These are phyloP conservation scores for Torymus texanus DNA, from an alignment of 2,888 invertebrate species.

Conservation along the genomic window DNA sequence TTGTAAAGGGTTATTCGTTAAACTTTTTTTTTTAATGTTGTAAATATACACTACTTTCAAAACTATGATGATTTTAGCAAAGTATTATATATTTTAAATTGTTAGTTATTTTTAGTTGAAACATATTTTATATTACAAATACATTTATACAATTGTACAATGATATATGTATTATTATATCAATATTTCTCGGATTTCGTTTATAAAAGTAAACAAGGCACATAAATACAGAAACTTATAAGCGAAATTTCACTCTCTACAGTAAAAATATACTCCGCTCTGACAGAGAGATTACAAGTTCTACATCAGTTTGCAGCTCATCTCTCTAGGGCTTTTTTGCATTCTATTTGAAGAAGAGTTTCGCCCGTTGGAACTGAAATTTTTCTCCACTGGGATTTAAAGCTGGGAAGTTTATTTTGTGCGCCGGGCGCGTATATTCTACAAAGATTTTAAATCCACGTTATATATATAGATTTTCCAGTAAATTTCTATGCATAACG, in stretches of 20 bases:
- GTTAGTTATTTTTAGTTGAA: too few species aligned
- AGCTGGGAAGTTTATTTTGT: conserved; percentile 33
- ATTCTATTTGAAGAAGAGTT: conserved; percentile 51
- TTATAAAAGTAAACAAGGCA: too few species aligned
- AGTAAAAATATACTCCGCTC: conserved; percentile 26
- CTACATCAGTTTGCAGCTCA: conserved; percentile 52
- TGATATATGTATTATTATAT: too few species aligned
- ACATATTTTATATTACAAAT: too few species aligned
- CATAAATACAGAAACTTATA: neutral
- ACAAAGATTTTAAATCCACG: neutral
- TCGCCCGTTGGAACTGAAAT: conserved; percentile 19
- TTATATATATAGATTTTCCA: neutral
- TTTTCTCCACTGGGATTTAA: conserved; percentile 33
- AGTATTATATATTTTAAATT: too few species aligned
- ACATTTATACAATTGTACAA: too few species aligned
- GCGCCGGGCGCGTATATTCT: neutral
- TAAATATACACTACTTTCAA: too few species aligned
- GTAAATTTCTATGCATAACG: too few species aligned
- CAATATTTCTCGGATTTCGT: neutral
- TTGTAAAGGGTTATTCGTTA: too few species aligned
- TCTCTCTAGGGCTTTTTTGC: conserved; percentile 52
- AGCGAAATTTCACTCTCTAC: conserved; percentile 12
- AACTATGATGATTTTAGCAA: too few species aligned
- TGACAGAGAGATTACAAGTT: conserved; percentile 39
- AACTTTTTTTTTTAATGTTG: too few species aligned